Evolutionary conservation across 1,140 invertebrate genomes (phyloP).

Genomic region (Drosophila sulfurigaster): DNA sequence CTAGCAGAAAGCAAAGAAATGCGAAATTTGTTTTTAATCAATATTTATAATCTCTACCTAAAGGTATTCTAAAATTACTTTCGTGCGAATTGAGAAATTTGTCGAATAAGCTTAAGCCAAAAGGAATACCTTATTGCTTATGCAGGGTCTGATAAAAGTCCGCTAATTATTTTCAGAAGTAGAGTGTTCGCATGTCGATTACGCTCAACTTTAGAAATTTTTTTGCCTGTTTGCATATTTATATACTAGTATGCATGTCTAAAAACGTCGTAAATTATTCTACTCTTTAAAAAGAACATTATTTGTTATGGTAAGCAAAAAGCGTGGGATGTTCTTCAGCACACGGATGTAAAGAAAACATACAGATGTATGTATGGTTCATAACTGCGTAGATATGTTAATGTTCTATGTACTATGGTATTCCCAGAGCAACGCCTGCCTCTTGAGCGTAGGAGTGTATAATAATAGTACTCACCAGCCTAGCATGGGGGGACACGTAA

Average conservation of each 20-base stretch:
- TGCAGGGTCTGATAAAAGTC: too few species aligned
- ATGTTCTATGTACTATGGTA: not conserved
- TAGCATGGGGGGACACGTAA: conserved; percentile 93
- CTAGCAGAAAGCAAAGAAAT: conserved; percentile 74
- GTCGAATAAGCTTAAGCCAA: not conserved
- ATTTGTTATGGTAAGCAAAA: conserved; percentile 8
- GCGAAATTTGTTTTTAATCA: conserved; percentile 14
- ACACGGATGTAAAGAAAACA: not conserved
- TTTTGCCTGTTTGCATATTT: conserved; percentile 11
- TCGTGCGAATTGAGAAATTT: not conserved
- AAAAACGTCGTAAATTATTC: conserved; percentile 14
- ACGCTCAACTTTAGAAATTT: not conserved
- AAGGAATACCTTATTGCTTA: not conserved
- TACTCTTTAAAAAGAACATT: conserved; percentile 16
- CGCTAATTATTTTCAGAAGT: not conserved
- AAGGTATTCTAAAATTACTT: not conserved
- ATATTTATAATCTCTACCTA: conserved; percentile 2
- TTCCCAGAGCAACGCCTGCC: not conserved
- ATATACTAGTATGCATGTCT: conserved; percentile 8
- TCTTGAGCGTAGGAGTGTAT: not conserved
- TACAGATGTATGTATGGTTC: not conserved
- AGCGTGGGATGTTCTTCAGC: not conserved
- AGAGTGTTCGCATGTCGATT: not conserved
- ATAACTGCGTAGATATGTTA: conserved; percentile 1
- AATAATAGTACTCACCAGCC: conserved; percentile 88